Evolutionary conservation across 1,140 invertebrate genomes (phyloP).

Genomic region (Ruditapes philippinarum): DNA sequence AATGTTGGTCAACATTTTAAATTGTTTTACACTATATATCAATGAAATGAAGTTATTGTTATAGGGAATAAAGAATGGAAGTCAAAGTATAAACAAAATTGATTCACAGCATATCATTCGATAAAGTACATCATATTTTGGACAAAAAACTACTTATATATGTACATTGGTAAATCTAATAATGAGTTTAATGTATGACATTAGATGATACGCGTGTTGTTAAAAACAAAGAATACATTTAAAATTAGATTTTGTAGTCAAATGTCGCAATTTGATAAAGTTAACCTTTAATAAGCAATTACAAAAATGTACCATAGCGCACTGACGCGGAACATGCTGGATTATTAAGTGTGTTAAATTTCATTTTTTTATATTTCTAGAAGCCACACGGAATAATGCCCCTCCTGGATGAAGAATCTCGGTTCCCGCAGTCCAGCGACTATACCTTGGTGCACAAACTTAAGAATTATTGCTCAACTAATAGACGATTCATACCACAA

Average conservation of each 20-base stretch:
- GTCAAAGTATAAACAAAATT: no score
- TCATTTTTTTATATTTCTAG: slow-evolving; percentile 63
- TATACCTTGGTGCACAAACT: slow-evolving; percentile 75
- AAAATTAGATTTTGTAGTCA: not conserved
- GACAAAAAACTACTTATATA: no score
- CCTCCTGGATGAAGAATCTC: slow-evolving; percentile 77
- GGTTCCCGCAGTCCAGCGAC: slow-evolving; percentile 77
- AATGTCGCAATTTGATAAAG: not conserved
- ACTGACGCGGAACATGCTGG: not conserved
- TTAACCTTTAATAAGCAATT: not conserved
- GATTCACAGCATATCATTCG: no score
- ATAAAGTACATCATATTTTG: no score
- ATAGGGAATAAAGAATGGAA: no score
- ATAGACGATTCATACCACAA: slow-evolving; percentile 60
- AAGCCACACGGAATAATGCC: slow-evolving; percentile 76
- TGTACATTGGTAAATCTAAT: no score
- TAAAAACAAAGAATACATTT: not conserved
- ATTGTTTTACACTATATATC: no score
- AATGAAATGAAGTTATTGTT: no score
- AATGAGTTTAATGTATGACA: slow-evolving; percentile 3
- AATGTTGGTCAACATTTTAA: no score
- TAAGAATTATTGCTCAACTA: slow-evolving; percentile 73
- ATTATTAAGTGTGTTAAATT: not conserved
- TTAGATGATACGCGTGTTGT: not conserved
- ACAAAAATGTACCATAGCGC: not conserved